A percentile compares a stretch with the other conserved stretches of the same genome.
These are phyloP conservation scores for Pseudorhombus dupliciocellatus DNA, from an alignment of 2,113 vertebrate genomes.

Conservation along the genomic window DNA sequence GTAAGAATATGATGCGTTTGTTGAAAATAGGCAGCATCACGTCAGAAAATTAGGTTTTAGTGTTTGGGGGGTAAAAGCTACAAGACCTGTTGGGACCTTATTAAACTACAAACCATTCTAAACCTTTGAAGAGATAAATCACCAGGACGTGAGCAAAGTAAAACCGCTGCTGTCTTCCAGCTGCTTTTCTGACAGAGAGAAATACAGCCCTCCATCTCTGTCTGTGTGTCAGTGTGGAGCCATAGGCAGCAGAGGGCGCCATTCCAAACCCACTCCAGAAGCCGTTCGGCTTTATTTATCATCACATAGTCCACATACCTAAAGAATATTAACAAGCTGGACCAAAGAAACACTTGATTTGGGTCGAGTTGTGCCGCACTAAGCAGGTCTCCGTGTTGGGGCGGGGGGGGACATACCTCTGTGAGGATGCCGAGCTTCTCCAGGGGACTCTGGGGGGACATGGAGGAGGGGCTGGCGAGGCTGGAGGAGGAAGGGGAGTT, in stretches of 20 bases:
- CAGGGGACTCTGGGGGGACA: constrained; percentile 98
- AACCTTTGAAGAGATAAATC: not conserved
- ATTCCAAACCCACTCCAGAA: not conserved
- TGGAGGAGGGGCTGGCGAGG: constrained; percentile 92
- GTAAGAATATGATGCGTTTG: constrained; percentile 45
- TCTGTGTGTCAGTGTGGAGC: too few species aligned
- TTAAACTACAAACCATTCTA: too few species aligned
- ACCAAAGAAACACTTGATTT: too few species aligned
- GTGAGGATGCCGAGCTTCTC: constrained; percentile 91
- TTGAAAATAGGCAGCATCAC: constrained; percentile 40
- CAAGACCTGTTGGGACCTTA: too few species aligned
- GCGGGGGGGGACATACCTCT: constrained; percentile 92
- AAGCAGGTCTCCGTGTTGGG: constrained; percentile 31
- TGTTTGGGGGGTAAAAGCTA: not conserved
- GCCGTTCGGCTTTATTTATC: not conserved
- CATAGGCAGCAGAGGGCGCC: constrained; percentile 25
- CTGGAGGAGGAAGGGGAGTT: constrained; percentile 97
- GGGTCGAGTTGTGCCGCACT: not conserved
- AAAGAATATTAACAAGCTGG: too few species aligned
- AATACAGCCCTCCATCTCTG: too few species aligned
- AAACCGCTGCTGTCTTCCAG: not conserved
- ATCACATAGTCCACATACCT: too few species aligned
- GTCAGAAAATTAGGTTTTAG: constrained; percentile 27
- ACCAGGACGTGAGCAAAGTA: not conserved
- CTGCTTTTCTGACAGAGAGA: not conserved